Evolutionary conservation across 37 sponge, comb jelly and placozoan species (phyloP), one percentile per base, ranked within the genome.

Genomic region (Bolinopsis microptera): DNA sequence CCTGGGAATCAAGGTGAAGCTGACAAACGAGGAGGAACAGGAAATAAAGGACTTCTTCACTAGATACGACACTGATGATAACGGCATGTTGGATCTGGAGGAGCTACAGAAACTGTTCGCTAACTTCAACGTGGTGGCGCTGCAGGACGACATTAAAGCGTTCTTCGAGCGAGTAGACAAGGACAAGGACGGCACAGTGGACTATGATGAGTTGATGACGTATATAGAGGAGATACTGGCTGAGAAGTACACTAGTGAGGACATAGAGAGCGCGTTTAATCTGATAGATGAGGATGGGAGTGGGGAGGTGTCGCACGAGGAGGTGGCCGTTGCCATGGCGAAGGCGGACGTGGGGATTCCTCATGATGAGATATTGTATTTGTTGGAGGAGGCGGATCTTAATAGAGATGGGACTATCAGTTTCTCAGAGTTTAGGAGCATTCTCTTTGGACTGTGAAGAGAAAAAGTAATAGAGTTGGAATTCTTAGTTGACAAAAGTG

Each of bases 131-230:
- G 80, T 77, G 35, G 35, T 77, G 22, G 80, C 32, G 0, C 80
- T 27, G 18, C 80, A 32, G 35, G 80, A 77, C 3, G 80, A 77
- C 37, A 77, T 77, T 1, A 77, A 77, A 36, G 32, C 32, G 21
- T 77, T 77, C 80, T 32, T 77, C 21, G 80, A 77, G 5, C 80
- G 32, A 8, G 35, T 86, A 16, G 90, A 86, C 35, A 86, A 13
- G 9, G 90, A 86, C 61, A 13, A 41, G n/a, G 90, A 86, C 39
- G 90, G 90, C 0, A 86, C 90, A 8, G 90, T 86, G 25, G 90
- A 86, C 36, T 86, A 33, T 40, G 90, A 86, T 25, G 90, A 86
- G 61, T 25, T 86, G 61, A 86, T 86, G 90, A 86, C 90, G 41
- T 86, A 86, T 48, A 86, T 86, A 3, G 90, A 86, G 61, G 90